phyloP scores from a whole-genome alignment of 2,113 vertebrate genomes.

The Mesitornis unicolor region DNA sequence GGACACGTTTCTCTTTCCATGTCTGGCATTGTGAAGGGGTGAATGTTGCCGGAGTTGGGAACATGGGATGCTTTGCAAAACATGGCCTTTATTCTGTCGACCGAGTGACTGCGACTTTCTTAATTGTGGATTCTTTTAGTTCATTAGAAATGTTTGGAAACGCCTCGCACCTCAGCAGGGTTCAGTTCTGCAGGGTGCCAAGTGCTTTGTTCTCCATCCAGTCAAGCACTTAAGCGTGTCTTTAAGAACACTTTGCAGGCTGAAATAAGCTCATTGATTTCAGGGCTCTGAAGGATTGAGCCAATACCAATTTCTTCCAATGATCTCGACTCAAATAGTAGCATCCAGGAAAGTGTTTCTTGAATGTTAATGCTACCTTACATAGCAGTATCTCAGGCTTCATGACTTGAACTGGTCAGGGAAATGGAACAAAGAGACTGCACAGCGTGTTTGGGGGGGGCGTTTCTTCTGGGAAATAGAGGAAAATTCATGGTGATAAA shows the following conservation, averaged over 20 bases:
- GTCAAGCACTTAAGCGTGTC: constrained; percentile 1
- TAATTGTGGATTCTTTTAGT: constrained; percentile 20
- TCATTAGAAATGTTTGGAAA: constrained; percentile 16
- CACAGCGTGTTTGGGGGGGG: neutral
- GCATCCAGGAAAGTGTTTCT: neutral
- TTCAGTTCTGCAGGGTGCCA: constrained; percentile 1
- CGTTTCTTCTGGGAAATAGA: neutral
- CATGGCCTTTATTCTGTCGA: neutral
- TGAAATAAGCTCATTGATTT: neutral
- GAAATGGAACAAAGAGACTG: neutral
- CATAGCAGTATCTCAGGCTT: neutral
- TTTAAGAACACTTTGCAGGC: neutral
- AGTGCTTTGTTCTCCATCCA: constrained; percentile 16
- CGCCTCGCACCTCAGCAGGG: constrained; percentile 3
- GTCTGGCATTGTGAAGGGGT: neutral
- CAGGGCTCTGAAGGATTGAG: neutral
- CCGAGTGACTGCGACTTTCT: neutral
- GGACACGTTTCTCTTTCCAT: fast-evolving
- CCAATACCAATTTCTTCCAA: neutral
- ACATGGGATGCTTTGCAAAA: neutral
- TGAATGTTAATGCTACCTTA: neutral
- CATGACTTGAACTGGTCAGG: neutral
- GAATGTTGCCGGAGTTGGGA: neutral
- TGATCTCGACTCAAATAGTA: neutral
- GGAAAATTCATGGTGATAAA: neutral